Base-by-base conservation (phyloP, 2,797 vertebrate genomes). In the Clarias laeviceps region DNA sequence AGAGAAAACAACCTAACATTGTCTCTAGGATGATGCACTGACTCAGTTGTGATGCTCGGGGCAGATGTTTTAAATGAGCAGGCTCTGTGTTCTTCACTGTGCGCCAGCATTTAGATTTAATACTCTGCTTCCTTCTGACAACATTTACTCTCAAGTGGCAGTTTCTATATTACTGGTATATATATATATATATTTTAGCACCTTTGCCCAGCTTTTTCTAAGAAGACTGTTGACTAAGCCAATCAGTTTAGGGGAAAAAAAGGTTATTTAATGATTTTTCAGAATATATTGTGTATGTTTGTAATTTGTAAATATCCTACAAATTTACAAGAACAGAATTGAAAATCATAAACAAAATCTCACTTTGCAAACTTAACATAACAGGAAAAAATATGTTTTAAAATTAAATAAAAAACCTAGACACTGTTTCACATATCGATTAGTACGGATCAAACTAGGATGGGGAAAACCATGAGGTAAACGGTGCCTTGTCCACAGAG, bases 1-100 rank as follows among this genome's bases (percentile, higher is more conserved):
- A 88, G 69, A 87, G 84, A 89, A 89, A 93, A 93, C 91, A 94
- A 92, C 88, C 80, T 87, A 66, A 70, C 87, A 90, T 91, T 94
- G 93, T 94, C 89, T 85, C 32, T 82, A 50, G 82, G 84, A 74
- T 88, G 88, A 78, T 85, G 88, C 84, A 84, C 85, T 82, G 83
- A 87, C 88, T 89, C 66, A 89, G 85, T 78, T 20, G 82, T 72
- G 85, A 88, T 89, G 84, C 87, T 76, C 69, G 77, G 74, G 83
- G 82, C 77, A 87, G 85, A 90, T 91, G 82, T 86, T 87, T 85
- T 22, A 72, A 66, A 88, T 87, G 27, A 87, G 59, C 62, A 8
- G n/a, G 24, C 74, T 29, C 50, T 84, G 22, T 61, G 61, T 68
- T 69, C 82, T 76, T 86, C 72, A 84, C 17, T 29, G 72, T 57